phyloP scores from a whole-genome alignment of 2,113 vertebrate species.

The Thymallus thymallus region DNA sequence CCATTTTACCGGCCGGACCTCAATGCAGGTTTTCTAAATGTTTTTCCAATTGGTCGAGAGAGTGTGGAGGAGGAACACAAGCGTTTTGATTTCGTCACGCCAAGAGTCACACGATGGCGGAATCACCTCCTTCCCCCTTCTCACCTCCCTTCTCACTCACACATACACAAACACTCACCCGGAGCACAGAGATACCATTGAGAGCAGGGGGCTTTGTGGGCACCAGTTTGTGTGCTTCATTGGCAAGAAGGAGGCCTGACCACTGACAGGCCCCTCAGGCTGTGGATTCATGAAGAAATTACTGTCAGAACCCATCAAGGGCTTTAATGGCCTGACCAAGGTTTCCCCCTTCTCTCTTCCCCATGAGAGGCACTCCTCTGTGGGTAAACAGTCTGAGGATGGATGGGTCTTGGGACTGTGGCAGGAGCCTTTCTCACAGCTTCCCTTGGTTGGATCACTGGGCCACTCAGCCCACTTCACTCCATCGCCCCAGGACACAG shows the following conservation, averaged over 20 bases:
- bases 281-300: slow-evolving; percentile 70
- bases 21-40: slow-evolving; percentile 54
- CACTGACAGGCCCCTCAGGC: slow-evolving; percentile 58
- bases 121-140: slow-evolving; percentile 11
- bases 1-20: slow-evolving; percentile 57
- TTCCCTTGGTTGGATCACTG: slow-evolving; percentile 16
- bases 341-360: slow-evolving; percentile 35
- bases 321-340: slow-evolving; percentile 59
- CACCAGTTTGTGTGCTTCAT: slow-evolving; percentile 67
- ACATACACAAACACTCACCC: slow-evolving; percentile 52
- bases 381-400: slow-evolving; percentile 65
- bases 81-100: slow-evolving; percentile 45
- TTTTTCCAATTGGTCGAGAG: slow-evolving; percentile 49
- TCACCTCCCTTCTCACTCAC: slow-evolving; percentile 40
- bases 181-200: slow-evolving; percentile 74
- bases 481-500: background rate
- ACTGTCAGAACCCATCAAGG: slow-evolving; percentile 72
- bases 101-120: slow-evolving; percentile 43
- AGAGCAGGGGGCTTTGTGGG: slow-evolving; percentile 64
- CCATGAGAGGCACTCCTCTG: slow-evolving; percentile 56
- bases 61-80: slow-evolving; percentile 54
- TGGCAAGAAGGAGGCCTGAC: slow-evolving; percentile 63
- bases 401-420: slow-evolving; percentile 20
- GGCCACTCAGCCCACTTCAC: too few species aligned
- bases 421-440: slow-evolving; percentile 34